phyloP scores from a whole-genome alignment of 2,797 vertebrate species.

The Schizothorax lantsangensis region DNA sequence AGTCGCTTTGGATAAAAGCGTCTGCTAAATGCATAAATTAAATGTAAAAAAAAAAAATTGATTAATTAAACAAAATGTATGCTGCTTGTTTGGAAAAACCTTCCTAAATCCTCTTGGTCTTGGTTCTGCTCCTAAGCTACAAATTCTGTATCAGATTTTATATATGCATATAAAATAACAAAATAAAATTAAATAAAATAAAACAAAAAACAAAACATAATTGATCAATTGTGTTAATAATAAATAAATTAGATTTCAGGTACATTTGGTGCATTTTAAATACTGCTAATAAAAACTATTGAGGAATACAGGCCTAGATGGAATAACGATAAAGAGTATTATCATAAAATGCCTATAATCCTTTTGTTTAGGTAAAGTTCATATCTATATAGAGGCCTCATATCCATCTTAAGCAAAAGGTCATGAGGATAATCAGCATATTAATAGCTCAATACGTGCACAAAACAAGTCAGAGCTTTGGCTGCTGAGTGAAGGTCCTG shows the following conservation, averaged over 20 bases:
- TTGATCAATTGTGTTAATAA: neutral
- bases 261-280: neutral
- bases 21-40: too few species aligned
- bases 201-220: neutral
- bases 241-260: neutral
- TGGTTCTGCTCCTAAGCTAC: neutral
- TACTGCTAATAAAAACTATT: neutral
- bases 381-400: constrained; percentile 70
- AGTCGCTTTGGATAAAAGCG: too few species aligned
- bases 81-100: neutral
- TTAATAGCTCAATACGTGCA: constrained; percentile 66
- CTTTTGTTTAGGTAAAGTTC: constrained; percentile 60
- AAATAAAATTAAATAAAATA: neutral
- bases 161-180: neutral
- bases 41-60: too few species aligned
- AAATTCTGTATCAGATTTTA: neutral
- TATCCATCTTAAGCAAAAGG: constrained; percentile 81
- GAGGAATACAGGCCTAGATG: neutral
- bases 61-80: too few species aligned
- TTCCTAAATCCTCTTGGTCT: neutral
- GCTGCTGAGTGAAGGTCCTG: constrained; percentile 29
- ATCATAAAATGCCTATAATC: constrained; percentile 61
- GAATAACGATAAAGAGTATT: neutral
- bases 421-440: constrained; percentile 77
- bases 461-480: constrained; percentile 43